Percentiles rank a stretch among this genome's conserved stretches.
Evolutionary conservation across 2,888 invertebrate species (phyloP).

Genomic region (Lobophora halterata): DNA sequence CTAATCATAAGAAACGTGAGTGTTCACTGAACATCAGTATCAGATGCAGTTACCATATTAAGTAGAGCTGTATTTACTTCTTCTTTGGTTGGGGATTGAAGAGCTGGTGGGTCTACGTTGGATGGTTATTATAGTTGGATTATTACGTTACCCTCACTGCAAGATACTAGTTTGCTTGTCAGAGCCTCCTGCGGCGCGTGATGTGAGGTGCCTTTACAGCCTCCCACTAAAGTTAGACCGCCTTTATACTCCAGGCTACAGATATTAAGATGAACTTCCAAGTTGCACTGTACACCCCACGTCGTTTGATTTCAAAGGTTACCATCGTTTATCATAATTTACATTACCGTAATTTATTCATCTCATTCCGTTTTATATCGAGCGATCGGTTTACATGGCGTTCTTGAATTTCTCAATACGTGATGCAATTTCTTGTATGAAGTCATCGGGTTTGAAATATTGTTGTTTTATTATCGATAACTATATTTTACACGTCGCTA

Average conservation of each 20-base stretch:
- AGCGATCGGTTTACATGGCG: conserved; percentile 66
- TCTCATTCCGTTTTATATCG: conserved; percentile 68
- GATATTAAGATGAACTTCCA: conserved; percentile 48
- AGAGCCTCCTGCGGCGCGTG: conserved; percentile 73
- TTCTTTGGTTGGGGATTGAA: conserved; percentile 31
- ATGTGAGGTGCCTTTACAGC: conserved; percentile 69
- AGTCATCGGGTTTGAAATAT: conserved; percentile 62
- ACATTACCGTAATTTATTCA: conserved; percentile 78
- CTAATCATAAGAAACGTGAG: conserved; percentile 73
- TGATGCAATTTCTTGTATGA: conserved; percentile 66
- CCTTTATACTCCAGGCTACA: conserved; percentile 35
- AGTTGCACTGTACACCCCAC: conserved; percentile 58
- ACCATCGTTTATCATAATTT: conserved; percentile 78
- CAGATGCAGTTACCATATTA: conserved; percentile 51
- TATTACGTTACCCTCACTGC: conserved; percentile 71
- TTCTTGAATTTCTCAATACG: conserved; percentile 73
- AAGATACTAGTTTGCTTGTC: conserved; percentile 73
- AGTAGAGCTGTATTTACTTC: conserved; percentile 36
- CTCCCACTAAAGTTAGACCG: conserved; percentile 53
- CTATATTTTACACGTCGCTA: conserved; percentile 76
- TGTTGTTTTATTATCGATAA: conserved; percentile 69
- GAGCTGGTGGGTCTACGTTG: conserved; percentile 49
- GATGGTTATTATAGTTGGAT: conserved; percentile 64
- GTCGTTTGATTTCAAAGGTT: conserved; percentile 73
- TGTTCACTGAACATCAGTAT: conserved; percentile 66